phyloP scores from a whole-genome alignment of 2,888 invertebrate genomes.

The Glaucopsyche alexis region DNA sequence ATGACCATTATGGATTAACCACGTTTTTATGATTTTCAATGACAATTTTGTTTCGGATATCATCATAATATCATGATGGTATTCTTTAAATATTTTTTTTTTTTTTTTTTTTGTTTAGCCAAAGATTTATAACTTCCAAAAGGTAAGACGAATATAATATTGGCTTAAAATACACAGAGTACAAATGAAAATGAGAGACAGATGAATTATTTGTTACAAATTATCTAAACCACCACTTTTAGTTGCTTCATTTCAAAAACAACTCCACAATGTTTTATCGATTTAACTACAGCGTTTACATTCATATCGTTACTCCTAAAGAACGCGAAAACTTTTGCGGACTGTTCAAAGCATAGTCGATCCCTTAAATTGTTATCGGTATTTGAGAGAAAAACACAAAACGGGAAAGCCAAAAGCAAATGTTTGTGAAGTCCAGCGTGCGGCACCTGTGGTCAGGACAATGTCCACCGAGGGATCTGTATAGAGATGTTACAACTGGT shows the following conservation, averaged over 20 bases:
- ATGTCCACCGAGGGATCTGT: constrained; percentile 56
- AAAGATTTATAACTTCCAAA: background rate
- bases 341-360: constrained; percentile 76
- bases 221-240: no score
- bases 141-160: background rate
- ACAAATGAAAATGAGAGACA: no score
- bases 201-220: no score
- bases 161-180: background rate
- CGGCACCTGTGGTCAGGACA: constrained; percentile 72
- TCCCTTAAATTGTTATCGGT: constrained; percentile 72
- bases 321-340: constrained; percentile 34
- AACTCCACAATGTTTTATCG: background rate
- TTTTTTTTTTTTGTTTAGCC: no score
- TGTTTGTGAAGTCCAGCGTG: constrained; percentile 70
- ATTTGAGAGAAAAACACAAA: constrained; percentile 58
- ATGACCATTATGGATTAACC: constrained; percentile 35
- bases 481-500: constrained; percentile 45
- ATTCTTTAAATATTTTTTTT: background rate
- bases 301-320: constrained; percentile 1
- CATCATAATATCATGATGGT: background rate
- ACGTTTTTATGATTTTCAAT: constrained; percentile 21
- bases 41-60: constrained; percentile 24
- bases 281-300: background rate
- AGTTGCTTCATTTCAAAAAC: background rate
- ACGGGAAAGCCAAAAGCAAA: constrained; percentile 71